phyloP scores from a whole-genome alignment of 2,888 invertebrate species.

The Pristionchus arcanus region DNA sequence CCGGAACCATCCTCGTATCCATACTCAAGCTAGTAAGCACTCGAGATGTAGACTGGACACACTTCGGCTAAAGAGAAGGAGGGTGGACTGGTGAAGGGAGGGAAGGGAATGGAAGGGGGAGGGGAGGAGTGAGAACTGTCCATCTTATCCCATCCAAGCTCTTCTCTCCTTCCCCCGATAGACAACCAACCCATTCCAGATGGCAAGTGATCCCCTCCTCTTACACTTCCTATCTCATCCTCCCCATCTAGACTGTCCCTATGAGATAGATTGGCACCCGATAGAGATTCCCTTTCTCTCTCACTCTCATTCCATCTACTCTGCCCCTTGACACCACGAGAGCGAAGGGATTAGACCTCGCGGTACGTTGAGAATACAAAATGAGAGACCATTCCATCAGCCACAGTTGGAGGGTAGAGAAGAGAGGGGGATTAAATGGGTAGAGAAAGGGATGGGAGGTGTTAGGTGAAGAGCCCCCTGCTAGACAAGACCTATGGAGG shows the following conservation, averaged over 20 bases:
- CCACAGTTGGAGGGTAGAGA: neutral
- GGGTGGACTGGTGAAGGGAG: neutral
- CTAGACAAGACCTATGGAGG: neutral
- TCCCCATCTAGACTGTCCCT: neutral
- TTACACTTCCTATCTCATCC: neutral
- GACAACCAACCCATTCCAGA: neutral
- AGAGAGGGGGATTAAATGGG: constrained; percentile 9
- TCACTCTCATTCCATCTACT: neutral
- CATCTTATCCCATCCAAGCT: constrained; percentile 11
- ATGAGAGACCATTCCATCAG: neutral
- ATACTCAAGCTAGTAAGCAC: neutral
- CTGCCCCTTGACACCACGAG: neutral
- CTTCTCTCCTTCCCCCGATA: neutral
- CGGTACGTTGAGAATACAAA: constrained; percentile 9
- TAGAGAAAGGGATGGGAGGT: neutral
- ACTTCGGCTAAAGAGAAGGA: neutral
- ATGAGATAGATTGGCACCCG: constrained; percentile 23
- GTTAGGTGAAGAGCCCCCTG: neutral
- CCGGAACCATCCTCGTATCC: neutral
- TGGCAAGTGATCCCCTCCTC: neutral
- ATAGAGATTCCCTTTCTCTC: neutral
- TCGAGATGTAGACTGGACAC: constrained; percentile 15
- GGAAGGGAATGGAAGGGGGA: neutral
- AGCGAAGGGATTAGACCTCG: neutral
- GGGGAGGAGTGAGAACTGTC: constrained; percentile 28